These are phyloP conservation scores for Ancistrus triradiatus DNA, from an alignment of 2,113 vertebrate genomes.

Conservation along the genomic window DNA sequence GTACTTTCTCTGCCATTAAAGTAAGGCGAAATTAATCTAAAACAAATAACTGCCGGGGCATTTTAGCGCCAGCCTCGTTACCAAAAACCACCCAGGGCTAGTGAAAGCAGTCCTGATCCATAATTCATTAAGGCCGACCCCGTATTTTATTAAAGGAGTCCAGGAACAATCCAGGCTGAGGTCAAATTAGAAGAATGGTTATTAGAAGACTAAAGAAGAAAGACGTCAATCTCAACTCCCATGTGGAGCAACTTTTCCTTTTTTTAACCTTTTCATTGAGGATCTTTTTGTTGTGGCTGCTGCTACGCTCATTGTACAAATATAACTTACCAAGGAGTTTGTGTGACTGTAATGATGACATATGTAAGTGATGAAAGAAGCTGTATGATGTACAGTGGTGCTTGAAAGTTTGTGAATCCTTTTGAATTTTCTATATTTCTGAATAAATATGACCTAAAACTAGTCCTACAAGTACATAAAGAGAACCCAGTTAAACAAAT, in stretches of 20 bases:
- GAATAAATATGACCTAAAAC: too few species aligned
- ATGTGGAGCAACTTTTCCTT: neutral
- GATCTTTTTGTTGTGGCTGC: too few species aligned
- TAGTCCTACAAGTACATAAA: too few species aligned
- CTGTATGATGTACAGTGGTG: too few species aligned
- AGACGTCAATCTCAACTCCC: neutral
- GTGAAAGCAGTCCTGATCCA: neutral
- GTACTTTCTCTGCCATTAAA: conserved; percentile 2
- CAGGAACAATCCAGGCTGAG: neutral
- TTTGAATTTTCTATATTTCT: too few species aligned
- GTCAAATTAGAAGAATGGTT: neutral
- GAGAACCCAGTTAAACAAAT: too few species aligned
- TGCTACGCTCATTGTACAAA: too few species aligned
- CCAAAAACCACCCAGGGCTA: neutral
- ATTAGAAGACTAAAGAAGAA: conserved; percentile 1
- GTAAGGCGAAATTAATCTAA: neutral
- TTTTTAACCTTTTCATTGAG: neutral
- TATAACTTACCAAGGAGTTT: too few species aligned
- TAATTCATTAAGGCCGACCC: conserved; percentile 1
- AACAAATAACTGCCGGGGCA: neutral
- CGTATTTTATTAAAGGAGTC: conserved; percentile 6
- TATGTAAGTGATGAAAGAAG: too few species aligned
- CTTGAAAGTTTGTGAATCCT: too few species aligned
- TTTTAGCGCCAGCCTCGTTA: neutral
- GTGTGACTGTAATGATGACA: too few species aligned